These are phyloP conservation scores for Pseudochirops corinnae DNA, from an alignment of 2,797 vertebrate genomes.

Conservation along the genomic window DNA sequence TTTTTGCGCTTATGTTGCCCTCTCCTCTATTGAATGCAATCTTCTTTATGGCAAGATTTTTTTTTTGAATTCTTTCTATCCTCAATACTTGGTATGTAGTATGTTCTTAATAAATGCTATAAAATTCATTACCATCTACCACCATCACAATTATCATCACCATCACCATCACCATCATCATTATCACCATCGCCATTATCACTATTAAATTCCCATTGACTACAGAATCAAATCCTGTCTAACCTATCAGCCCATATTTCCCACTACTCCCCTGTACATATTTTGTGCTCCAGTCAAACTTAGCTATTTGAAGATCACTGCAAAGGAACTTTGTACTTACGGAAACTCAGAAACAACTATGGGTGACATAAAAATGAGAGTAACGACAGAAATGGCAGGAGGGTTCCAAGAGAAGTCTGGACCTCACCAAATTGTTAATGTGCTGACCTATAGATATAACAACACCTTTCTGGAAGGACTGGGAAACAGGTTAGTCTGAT, in stretches of 20 bases:
- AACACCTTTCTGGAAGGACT: neutral
- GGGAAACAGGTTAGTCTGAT: neutral
- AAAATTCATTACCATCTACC: neutral
- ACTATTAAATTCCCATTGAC: neutral
- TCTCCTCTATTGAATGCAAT: neutral
- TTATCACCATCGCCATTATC: neutral
- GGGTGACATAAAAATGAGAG: neutral
- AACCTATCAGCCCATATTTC: neutral
- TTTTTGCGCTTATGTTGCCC: neutral
- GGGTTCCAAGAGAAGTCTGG: neutral
- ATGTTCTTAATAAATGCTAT: neutral
- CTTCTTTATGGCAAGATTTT: neutral
- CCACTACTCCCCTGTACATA: neutral
- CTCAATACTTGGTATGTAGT: neutral
- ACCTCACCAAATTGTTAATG: neutral
- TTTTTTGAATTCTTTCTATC: neutral
- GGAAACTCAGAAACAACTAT: neutral
- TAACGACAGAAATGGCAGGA: neutral
- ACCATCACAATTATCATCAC: neutral
- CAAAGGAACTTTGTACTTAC: neutral
- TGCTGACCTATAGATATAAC: neutral
- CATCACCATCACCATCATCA: neutral
- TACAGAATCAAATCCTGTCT: neutral
- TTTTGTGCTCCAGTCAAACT: neutral
- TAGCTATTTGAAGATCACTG: neutral